phyloP scores from a whole-genome alignment of 2,113 vertebrate species.

The Oncorhynchus kisutch region DNA sequence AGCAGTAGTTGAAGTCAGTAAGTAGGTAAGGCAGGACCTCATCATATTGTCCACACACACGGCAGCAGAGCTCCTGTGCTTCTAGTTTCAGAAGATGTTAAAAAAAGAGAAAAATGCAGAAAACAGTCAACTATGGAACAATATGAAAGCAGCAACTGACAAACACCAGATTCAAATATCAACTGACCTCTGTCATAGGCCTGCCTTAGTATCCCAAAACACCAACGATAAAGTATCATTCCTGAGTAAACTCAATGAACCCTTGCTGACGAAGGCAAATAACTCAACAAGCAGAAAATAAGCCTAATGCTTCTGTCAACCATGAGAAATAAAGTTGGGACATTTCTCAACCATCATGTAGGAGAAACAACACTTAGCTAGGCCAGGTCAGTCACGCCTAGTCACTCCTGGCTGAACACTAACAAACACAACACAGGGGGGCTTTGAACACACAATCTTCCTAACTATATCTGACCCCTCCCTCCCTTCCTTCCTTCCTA shows the following conservation, averaged over 20 bases:
- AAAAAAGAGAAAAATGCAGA: neutral
- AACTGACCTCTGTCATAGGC: neutral
- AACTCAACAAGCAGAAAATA: neutral
- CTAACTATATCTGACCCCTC: conserved; percentile 46
- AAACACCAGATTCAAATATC: too few relatives aligned
- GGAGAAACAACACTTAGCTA: conserved; percentile 7
- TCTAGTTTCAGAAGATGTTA: neutral
- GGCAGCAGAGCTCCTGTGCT: neutral
- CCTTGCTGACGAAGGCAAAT: neutral
- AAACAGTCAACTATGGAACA: neutral
- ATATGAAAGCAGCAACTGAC: neutral
- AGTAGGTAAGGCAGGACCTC: neutral
- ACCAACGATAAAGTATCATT: neutral
- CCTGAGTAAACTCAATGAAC: neutral
- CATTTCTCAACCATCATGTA: conserved; percentile 1
- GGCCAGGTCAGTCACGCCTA: conserved; percentile 26
- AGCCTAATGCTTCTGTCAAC: neutral
- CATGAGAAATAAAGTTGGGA: neutral
- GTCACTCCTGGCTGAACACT: neutral
- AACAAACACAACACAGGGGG: too few relatives aligned
- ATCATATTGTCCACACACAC: neutral
- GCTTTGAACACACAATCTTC: conserved; percentile 31
- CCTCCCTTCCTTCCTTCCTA: conserved; percentile 26
- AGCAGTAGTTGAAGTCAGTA: conserved; percentile 16
- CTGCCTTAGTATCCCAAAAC: neutral